Percentiles rank a stretch among this genome's conserved stretches.
These are phyloP conservation scores for Sarcophaga rosellei DNA, from an alignment of 2,888 invertebrate genomes.

Conservation along the genomic window DNA sequence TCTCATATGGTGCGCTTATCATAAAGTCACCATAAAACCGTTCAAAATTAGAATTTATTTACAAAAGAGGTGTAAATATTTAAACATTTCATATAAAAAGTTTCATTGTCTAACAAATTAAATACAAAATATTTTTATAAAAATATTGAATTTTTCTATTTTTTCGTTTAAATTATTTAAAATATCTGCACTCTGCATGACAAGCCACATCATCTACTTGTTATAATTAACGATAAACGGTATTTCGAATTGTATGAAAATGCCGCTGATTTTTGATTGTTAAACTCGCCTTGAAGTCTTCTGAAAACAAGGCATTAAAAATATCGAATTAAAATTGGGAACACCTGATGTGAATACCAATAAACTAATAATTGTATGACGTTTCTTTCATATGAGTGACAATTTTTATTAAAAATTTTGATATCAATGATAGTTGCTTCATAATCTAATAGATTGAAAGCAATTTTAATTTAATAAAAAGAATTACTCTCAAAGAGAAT, in stretches of 20 bases:
- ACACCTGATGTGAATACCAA: constrained; percentile 6
- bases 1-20: not conserved
- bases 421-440: too few relatives aligned
- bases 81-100: constrained; percentile 10
- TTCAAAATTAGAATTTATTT: constrained; percentile 17
- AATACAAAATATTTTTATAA: constrained; percentile 29
- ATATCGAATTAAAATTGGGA: not conserved
- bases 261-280: constrained; percentile 37
- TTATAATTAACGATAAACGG: constrained; percentile 1
- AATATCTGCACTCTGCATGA: not conserved
- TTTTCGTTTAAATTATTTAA: not conserved
- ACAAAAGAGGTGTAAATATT: constrained; percentile 28
- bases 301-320: not conserved
- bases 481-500: too few relatives aligned
- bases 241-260: not conserved
- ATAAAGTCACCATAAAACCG: constrained; percentile 15
- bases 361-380: not conserved
- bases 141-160: not conserved
- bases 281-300: not conserved
- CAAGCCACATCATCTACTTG: not conserved
- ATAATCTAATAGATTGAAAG: too few relatives aligned
- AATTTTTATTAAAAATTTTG: too few relatives aligned
- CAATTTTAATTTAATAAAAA: too few relatives aligned
- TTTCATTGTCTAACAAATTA: constrained; percentile 6
- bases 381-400: not conserved